Base-by-base conservation (phyloP, 92 coral and sea anemone species). In the Epizoanthus rinbou region DNA sequence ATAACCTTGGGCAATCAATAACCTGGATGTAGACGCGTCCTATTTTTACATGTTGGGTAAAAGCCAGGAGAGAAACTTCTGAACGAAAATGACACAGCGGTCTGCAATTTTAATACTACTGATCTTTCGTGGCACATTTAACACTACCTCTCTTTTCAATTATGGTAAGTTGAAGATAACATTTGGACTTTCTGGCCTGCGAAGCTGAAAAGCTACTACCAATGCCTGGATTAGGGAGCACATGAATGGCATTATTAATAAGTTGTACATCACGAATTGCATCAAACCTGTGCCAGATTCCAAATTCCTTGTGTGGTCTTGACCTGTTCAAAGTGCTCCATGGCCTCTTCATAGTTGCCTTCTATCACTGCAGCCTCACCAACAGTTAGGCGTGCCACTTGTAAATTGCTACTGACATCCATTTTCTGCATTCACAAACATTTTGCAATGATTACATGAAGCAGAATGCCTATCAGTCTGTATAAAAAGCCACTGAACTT, bases 241-340 rank as follows among this genome's bases (percentile, higher is more conserved):
- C 14, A 50, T 75, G 41, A 53, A 18, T 1, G 37, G 10, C 19
- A 70, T 33, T 33, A 17, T 4, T 10, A 9, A 70, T 8, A 35
- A 18, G 7, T 6, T 37, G 19, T 6, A 37, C 21, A 45, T 9
- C 69, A 64, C 5, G 24, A 7, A 14, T n/a, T 72, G 1, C 5
- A 39, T 52, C 76, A 53, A 43, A 96, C 99, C 97, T 96, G 96
- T 24, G 99, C 98, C 53, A 94, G 93, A 76, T 96, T 91, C 92
- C 92, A 96, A 73, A 91, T 85, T 50, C 97, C 99, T 65, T 90
- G 98, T 0, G 88, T 85, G 17, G 99, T 87, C 82, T 96, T 93
- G 63, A 96, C 99, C 37, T 88, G 98, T 76, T 90, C 95, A 85
- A 91, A 94, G 87, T 94, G 88, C 45, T 92, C 91, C 91, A 94